These are phyloP conservation scores for Apamea epomidion DNA, from an alignment of 2,888 invertebrate species.

Conservation along the genomic window DNA sequence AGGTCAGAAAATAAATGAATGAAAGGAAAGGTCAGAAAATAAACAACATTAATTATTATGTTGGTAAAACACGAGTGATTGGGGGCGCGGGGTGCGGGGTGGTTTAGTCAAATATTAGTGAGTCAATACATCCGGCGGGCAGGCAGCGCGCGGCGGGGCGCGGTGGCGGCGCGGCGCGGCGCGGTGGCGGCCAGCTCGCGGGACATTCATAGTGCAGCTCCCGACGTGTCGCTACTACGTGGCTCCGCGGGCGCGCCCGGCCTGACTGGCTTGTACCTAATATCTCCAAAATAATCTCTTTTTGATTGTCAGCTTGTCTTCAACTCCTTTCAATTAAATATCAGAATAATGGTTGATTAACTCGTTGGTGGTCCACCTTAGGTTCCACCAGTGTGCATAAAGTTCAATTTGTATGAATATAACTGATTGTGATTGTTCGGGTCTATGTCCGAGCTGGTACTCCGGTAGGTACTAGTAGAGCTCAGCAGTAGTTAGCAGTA, in stretches of 20 bases:
- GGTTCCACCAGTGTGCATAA: background rate
- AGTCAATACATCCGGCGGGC: constrained; percentile 27
- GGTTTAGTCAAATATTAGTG: constrained; percentile 32
- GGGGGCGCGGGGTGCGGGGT: background rate
- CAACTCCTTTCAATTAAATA: too few relatives aligned
- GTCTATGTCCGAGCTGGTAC: background rate
- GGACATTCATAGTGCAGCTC: constrained; percentile 14
- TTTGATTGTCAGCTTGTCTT: background rate
- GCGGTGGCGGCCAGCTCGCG: background rate
- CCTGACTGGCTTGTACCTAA: background rate
- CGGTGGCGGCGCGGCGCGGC: background rate
- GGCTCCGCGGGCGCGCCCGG: background rate
- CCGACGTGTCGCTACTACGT: background rate
- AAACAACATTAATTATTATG: constrained; percentile 5
- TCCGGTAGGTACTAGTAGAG: too few relatives aligned
- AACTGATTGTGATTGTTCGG: background rate
- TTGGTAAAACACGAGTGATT: background rate
- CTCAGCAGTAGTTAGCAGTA: constrained; percentile 1
- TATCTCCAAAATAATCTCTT: background rate
- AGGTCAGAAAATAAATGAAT: constrained; percentile 12
- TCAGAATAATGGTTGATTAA: background rate
- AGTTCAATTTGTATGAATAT: background rate
- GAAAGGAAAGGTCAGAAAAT: constrained; percentile 1
- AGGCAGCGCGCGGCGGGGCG: background rate
- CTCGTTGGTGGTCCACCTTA: background rate